phyloP scores from a whole-genome alignment of 2,888 invertebrate species.

The Eupithecia inturbata region DNA sequence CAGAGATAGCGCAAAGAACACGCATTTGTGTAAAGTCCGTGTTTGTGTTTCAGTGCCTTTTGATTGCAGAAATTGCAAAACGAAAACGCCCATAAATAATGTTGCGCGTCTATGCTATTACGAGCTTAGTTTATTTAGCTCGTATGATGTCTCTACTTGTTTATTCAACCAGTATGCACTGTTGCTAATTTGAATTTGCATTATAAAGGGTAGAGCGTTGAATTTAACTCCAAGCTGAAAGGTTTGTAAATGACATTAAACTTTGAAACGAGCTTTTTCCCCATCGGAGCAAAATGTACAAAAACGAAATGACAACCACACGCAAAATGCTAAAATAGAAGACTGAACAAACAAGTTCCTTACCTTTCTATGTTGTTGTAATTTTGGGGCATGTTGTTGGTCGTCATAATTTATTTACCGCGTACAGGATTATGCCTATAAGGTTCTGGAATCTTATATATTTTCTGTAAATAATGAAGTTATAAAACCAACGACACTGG shows the following conservation, averaged over 20 bases:
- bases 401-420: background rate
- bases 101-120: slow-evolving; percentile 3
- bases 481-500: background rate
- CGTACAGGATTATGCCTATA: background rate
- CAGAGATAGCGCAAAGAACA: background rate
- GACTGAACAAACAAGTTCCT: background rate
- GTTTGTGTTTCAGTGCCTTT: background rate
- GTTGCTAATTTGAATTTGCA: slow-evolving; percentile 36
- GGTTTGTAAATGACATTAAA: slow-evolving; percentile 24
- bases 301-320: slow-evolving; percentile 3
- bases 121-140: slow-evolving; percentile 23
- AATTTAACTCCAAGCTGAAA: slow-evolving; percentile 20
- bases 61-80: background rate
- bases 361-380: background rate
- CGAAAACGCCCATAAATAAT: background rate
- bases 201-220: slow-evolving; percentile 25
- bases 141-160: slow-evolving; percentile 21
- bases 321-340: background rate
- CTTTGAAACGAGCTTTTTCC: slow-evolving; percentile 14
- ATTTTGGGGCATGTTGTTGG: background rate
- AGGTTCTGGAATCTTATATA: background rate
- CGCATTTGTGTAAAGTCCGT: background rate
- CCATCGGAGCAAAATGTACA: slow-evolving; percentile 3
- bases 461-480: background rate
- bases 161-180: slow-evolving; percentile 30